Evolutionary conservation across 1,140 invertebrate species (phyloP).

Genomic region (Drosophila teissieri): DNA sequence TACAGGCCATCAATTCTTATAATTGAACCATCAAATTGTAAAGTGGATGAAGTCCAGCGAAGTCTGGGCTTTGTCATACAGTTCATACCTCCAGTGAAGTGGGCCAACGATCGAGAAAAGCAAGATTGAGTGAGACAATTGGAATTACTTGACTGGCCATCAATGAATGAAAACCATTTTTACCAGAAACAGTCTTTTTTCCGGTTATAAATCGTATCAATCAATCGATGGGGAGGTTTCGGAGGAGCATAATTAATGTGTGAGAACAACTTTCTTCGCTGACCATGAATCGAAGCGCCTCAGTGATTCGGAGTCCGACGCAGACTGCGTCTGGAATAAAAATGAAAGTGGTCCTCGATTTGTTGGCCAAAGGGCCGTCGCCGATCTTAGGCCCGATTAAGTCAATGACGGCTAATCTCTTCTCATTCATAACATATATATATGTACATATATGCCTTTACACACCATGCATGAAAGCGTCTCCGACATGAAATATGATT

Average conservation of each 20-base stretch:
- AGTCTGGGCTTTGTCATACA: constrained; percentile 14
- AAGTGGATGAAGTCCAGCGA: constrained; percentile 19
- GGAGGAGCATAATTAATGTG: constrained; percentile 64
- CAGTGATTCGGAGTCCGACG: neutral
- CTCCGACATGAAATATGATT: constrained; percentile 65
- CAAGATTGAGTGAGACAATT: constrained; percentile 22
- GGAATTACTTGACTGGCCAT: constrained; percentile 4
- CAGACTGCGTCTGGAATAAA: constrained; percentile 50
- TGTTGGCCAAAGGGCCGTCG: constrained; percentile 25
- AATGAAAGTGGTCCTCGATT: constrained; percentile 62
- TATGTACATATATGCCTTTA: constrained; percentile 2
- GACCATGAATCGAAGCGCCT: constrained; percentile 45
- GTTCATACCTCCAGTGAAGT: constrained; percentile 8
- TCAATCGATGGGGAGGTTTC: constrained; percentile 32
- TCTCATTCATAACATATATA: constrained; percentile 67
- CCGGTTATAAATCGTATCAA: constrained; percentile 13
- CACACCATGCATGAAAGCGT: constrained; percentile 7
- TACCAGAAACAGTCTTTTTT: constrained; percentile 3
- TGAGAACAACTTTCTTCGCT: constrained; percentile 75
- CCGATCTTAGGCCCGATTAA: constrained; percentile 73
- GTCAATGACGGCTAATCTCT: constrained; percentile 68
- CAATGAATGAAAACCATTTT: constrained; percentile 21
- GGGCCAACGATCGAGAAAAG: constrained; percentile 5
- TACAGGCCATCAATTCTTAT: constrained; percentile 37
- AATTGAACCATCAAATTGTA: constrained; percentile 36